Conservation (phyloP, 2,888 invertebrate species). For the Neelides folsomi region DNA sequence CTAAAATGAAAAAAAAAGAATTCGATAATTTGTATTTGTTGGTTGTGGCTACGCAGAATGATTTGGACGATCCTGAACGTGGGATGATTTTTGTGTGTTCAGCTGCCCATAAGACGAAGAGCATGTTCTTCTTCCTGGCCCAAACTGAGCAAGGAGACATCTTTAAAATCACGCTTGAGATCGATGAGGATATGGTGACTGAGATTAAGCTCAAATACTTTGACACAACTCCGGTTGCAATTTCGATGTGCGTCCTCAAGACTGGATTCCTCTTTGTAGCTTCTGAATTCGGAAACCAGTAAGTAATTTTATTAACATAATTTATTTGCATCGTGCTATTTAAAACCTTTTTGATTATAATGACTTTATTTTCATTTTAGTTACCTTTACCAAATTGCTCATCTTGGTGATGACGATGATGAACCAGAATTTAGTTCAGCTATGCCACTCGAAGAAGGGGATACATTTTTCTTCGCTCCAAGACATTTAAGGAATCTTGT, state of each 20-base stretch:
- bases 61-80: slow-evolving; percentile 95
- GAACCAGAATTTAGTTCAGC: slow-evolving; percentile 97
- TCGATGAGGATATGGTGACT: slow-evolving; percentile 94
- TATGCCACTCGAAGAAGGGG: slow-evolving; percentile 95
- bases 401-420: slow-evolving; percentile 96
- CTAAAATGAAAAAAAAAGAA: not conserved
- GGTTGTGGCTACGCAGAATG: slow-evolving; percentile 49
- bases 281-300: slow-evolving; percentile 99
- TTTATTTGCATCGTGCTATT: slow-evolving; percentile 2
- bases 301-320: slow-evolving; percentile 48
- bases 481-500: slow-evolving; percentile 84
- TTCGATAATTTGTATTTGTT: slow-evolving; percentile 1
- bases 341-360: slow-evolving; percentile 31
- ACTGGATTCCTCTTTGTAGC: slow-evolving; percentile 98
- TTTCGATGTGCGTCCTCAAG: slow-evolving; percentile 93
- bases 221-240: slow-evolving; percentile 94
- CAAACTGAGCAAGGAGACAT: slow-evolving; percentile 98
- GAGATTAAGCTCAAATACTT: slow-evolving; percentile 99
- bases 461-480: slow-evolving; percentile 97
- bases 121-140: slow-evolving; percentile 98
- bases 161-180: slow-evolving; percentile 92
- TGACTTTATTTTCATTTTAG: slow-evolving; percentile 44
- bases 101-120: slow-evolving; percentile 97
- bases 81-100: slow-evolving; percentile 99
- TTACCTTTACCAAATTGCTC: slow-evolving; percentile 96